A percentile compares a stretch with the other conserved stretches of the same genome.
These are phyloP conservation scores for Apodemia hepburni DNA, from an alignment of 2,888 invertebrate genomes.

Conservation along the genomic window DNA sequence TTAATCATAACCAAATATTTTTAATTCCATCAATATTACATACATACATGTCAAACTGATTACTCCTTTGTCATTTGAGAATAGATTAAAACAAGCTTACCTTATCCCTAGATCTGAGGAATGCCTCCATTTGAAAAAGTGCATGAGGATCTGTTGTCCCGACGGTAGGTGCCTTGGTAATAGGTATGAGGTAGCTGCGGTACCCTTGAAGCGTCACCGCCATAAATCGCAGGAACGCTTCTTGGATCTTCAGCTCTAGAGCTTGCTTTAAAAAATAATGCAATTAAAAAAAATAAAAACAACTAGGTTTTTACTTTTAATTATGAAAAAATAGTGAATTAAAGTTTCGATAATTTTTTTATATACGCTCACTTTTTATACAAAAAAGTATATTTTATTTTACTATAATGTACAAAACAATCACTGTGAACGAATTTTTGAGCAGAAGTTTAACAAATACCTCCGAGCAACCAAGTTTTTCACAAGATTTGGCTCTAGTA, in stretches of 20 bases:
- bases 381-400: too few relatives aligned
- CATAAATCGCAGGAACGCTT: constrained; percentile 98
- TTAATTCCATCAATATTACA: too few relatives aligned
- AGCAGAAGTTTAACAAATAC: too few relatives aligned
- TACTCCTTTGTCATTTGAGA: too few relatives aligned
- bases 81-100: constrained; percentile 37
- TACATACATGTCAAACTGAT: too few relatives aligned
- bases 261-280: constrained; percentile 81
- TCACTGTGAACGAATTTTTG: too few relatives aligned
- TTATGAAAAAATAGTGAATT: background rate
- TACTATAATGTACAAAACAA: too few relatives aligned
- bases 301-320: too few relatives aligned
- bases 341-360: background rate
- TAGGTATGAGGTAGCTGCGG: constrained; percentile 92
- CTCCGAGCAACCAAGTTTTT: too few relatives aligned
- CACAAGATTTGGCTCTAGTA: too few relatives aligned
- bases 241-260: constrained; percentile 96
- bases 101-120: constrained; percentile 93
- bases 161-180: constrained; percentile 95
- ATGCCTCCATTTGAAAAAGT: constrained; percentile 95
- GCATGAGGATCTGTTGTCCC: constrained; percentile 97
- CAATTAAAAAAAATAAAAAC: background rate
- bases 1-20: too few relatives aligned
- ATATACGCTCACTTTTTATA: too few relatives aligned
- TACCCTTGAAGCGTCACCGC: constrained; percentile 95